Conservation (phyloP, 2,888 invertebrate species). For the Tenthredo scrophulariae region DNA sequence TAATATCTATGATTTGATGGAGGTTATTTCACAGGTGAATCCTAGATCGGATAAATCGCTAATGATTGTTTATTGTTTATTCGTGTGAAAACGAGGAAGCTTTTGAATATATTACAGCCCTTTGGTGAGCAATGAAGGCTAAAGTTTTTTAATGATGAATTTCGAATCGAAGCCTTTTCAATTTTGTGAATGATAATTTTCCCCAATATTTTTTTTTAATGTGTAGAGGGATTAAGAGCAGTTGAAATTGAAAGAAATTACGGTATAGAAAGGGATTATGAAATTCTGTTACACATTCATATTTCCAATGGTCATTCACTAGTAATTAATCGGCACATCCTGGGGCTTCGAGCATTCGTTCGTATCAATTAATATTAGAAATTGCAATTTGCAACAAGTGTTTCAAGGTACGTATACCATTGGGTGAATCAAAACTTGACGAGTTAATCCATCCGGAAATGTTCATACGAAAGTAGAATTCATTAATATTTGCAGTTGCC, state of each 20-base stretch:
- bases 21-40: no score
- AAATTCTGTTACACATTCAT: neutral
- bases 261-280: neutral
- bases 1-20: no score
- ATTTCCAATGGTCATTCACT: neutral
- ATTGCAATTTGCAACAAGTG: slow-evolving; percentile 2
- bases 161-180: neutral
- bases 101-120: neutral
- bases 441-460: neutral
- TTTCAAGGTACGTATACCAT: neutral
- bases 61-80: no score
- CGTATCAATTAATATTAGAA: neutral
- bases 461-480: neutral
- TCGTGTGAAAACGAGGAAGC: neutral
- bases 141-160: neutral
- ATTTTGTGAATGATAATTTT: neutral
- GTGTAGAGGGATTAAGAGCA: neutral
- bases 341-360: neutral
- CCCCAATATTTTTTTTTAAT: neutral
- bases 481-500: neutral
- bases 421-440: neutral
- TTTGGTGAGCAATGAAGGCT: neutral
- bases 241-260: no score
- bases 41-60: no score
- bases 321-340: neutral